Evolutionary conservation across 2,113 vertebrate species (phyloP).

Genomic region (Phodopus roborovskii): DNA sequence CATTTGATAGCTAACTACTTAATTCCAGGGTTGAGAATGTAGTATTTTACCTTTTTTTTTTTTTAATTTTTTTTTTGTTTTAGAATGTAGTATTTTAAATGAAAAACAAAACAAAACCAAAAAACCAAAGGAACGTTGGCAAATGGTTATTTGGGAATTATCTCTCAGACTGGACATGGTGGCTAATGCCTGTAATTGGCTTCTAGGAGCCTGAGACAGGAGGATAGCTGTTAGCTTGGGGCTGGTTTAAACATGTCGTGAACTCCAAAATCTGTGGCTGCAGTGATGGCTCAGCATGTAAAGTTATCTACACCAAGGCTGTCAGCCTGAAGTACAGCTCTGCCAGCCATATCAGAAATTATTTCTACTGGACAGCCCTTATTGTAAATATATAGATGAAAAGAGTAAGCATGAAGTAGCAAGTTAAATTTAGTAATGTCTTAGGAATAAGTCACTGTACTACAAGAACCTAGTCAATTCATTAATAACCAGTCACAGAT

Average conservation of each 20-base stretch:
- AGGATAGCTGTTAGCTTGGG: not conserved
- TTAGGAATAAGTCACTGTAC: conserved; percentile 46
- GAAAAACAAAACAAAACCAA: not conserved
- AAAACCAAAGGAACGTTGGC: not conserved
- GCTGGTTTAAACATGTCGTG: not conserved
- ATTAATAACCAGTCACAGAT: conserved; percentile 53
- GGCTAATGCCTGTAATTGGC: not conserved
- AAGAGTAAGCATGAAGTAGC: not conserved
- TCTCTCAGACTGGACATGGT: not conserved
- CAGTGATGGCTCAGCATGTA: not conserved
- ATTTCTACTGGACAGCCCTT: not conserved
- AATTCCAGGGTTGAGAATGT: no score
- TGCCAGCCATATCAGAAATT: not conserved
- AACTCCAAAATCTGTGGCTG: not conserved
- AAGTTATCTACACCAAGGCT: not conserved
- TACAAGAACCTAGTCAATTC: not conserved
- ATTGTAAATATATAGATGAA: not conserved
- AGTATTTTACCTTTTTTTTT: no score
- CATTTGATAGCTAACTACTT: no score
- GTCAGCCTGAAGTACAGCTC: not conserved
- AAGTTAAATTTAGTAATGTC: conserved; percentile 48
- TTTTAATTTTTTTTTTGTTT: no score
- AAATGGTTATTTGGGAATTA: not conserved
- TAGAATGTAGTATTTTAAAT: not conserved
- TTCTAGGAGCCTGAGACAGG: not conserved